phyloP scores from a whole-genome alignment of 2,888 invertebrate genomes.

The Drosophila nigricruria region DNA sequence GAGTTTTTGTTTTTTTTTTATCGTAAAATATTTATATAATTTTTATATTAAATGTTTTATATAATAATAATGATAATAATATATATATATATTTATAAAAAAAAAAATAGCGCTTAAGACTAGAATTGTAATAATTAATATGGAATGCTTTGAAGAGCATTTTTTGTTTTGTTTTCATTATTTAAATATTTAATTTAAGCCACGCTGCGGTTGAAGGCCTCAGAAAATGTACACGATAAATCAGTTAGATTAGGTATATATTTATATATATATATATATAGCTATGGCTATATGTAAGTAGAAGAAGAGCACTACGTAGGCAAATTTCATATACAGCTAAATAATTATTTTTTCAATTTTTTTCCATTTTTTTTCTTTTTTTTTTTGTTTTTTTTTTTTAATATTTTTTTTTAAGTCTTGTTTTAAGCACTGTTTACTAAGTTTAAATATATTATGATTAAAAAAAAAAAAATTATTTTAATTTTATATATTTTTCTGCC shows the following conservation, averaged over 20 bases:
- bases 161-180: constrained; percentile 26
- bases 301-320: constrained; percentile 59
- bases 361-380: constrained; percentile 4
- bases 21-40: constrained; percentile 18
- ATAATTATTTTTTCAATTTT: constrained; percentile 27
- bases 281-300: constrained; percentile 32
- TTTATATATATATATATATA: constrained; percentile 27
- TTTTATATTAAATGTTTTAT: constrained; percentile 23
- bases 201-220: constrained; percentile 85
- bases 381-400: constrained; percentile 20
- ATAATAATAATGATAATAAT: constrained; percentile 12
- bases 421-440: constrained; percentile 24
- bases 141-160: constrained; percentile 45
- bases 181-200: constrained; percentile 71
- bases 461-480: constrained; percentile 18
- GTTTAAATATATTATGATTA: constrained; percentile 23
- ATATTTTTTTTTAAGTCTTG: constrained; percentile 12
- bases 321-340: constrained; percentile 44
- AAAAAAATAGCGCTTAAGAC: constrained; percentile 49
- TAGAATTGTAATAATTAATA: constrained; percentile 51
- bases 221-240: constrained; percentile 71
- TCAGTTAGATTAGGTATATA: constrained; percentile 32
- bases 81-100: constrained; percentile 4
- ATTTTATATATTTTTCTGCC: constrained; percentile 45
- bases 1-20: constrained; percentile 31